Percentiles rank a stretch among this genome's conserved stretches.
Conservation (phyloP, 37 sponge, comb jelly and placozoan genomes). For the Cliona cf. orientalis region DNA sequence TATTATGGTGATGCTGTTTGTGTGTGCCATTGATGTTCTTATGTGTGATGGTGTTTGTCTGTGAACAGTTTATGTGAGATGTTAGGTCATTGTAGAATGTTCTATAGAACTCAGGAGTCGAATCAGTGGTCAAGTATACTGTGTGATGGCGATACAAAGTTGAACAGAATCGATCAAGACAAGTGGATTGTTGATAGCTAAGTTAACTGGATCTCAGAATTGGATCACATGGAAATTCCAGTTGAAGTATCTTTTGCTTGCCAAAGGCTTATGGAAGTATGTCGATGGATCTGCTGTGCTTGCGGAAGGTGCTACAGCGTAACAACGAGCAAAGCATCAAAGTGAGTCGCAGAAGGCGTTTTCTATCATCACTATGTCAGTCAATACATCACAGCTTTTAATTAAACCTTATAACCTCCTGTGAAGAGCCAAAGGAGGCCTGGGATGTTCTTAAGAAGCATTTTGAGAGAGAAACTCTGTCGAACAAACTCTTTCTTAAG, state of each 20-base stretch:
- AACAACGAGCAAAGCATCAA: background rate
- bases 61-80: too few relatives aligned
- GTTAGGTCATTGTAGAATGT: too few relatives aligned
- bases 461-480: constrained; percentile 53
- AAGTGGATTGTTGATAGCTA: too few relatives aligned
- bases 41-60: too few relatives aligned
- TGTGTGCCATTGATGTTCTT: too few relatives aligned
- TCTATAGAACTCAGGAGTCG: too few relatives aligned
- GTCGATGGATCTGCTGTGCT: constrained; percentile 58
- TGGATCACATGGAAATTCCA: constrained; percentile 71
- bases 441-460: constrained; percentile 46
- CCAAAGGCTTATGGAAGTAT: constrained; percentile 38
- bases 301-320: constrained; percentile 36
- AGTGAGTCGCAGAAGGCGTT: constrained; percentile 49
- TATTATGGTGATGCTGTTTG: too few relatives aligned
- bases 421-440: constrained; percentile 32
- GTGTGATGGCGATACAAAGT: too few relatives aligned
- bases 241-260: constrained; percentile 45
- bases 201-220: too few relatives aligned
- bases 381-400: constrained; percentile 45
- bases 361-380: constrained; percentile 41
- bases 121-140: too few relatives aligned
- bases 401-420: constrained; percentile 55
- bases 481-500: constrained; percentile 56
- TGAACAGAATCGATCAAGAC: too few relatives aligned